Conservation (phyloP, 1,140 invertebrate genomes). For the Cephus cinctus region DNA sequence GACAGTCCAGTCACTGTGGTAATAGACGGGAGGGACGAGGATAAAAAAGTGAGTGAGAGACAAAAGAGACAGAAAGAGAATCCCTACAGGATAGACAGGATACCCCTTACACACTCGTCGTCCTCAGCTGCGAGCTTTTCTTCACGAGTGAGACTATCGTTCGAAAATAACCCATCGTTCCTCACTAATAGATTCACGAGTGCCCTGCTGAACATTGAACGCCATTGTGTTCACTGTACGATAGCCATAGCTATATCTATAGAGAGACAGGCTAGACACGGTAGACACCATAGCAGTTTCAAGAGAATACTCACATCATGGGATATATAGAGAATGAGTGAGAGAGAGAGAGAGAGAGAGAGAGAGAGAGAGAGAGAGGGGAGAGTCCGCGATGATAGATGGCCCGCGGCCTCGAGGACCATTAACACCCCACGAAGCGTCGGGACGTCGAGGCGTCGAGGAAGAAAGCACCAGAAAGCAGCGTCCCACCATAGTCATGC, state of each 20-base stretch:
- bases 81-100: not conserved
- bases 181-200: constrained; percentile 28
- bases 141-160: constrained; percentile 2
- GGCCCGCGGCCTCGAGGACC: constrained; percentile 31
- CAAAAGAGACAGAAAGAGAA: constrained; percentile 20
- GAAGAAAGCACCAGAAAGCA: too few relatives aligned
- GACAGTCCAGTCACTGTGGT: too few relatives aligned
- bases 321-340: too few relatives aligned
- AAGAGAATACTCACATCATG: too few relatives aligned
- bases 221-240: constrained; percentile 12
- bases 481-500: too few relatives aligned
- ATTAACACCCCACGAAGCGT: constrained; percentile 35
- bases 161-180: constrained; percentile 18
- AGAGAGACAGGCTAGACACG: too few relatives aligned
- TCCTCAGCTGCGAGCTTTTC: not conserved
- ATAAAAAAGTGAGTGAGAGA: not conserved
- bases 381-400: constrained; percentile 34
- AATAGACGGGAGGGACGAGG: not conserved
- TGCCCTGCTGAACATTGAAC: constrained; percentile 16
- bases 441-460: too few relatives aligned
- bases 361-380: too few relatives aligned
- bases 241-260: not conserved
- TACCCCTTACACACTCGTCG: not conserved
- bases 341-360: too few relatives aligned
- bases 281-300: too few relatives aligned